Conservation (phyloP, 2,888 invertebrate genomes). For the Chrysolina oricalcia region DNA sequence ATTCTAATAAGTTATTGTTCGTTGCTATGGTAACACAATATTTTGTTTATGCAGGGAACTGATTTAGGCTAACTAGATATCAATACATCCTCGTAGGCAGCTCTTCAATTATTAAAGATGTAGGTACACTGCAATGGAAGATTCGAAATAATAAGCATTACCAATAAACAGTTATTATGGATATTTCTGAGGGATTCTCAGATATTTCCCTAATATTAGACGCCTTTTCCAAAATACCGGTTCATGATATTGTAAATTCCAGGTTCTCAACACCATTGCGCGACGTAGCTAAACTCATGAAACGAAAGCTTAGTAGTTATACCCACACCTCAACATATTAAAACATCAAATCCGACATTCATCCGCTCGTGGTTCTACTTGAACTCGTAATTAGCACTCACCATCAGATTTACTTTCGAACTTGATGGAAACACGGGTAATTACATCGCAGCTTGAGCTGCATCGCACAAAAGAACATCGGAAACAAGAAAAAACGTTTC, state of each 20-base stretch:
- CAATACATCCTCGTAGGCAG: no score
- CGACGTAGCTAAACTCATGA: neutral
- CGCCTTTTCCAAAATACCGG: no score
- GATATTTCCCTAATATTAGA: no score
- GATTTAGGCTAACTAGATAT: no score
- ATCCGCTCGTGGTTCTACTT: slow-evolving; percentile 42
- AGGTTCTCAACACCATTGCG: neutral
- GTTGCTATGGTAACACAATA: no score
- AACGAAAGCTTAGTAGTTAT: neutral
- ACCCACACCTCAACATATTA: slow-evolving; percentile 15
- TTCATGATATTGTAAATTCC: neutral
- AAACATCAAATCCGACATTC: slow-evolving; percentile 27
- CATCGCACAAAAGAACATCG: slow-evolving; percentile 60
- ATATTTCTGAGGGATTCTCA: no score
- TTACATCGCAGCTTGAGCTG: slow-evolving; percentile 62
- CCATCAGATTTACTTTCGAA: slow-evolving; percentile 44
- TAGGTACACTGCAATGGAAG: no score
- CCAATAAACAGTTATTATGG: no score
- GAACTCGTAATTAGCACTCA: slow-evolving; percentile 47
- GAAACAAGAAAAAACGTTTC: slow-evolving; percentile 62
- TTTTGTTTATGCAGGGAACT: no score
- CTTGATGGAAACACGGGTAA: slow-evolving; percentile 58
- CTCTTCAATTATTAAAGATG: no score
- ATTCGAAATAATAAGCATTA: no score
- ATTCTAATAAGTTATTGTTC: no score